Evolutionary conservation across 64 coral and sea anemone genomes (phyloP), one percentile per base, ranked within the genome.

Genomic region (Montipora foliosa): DNA sequence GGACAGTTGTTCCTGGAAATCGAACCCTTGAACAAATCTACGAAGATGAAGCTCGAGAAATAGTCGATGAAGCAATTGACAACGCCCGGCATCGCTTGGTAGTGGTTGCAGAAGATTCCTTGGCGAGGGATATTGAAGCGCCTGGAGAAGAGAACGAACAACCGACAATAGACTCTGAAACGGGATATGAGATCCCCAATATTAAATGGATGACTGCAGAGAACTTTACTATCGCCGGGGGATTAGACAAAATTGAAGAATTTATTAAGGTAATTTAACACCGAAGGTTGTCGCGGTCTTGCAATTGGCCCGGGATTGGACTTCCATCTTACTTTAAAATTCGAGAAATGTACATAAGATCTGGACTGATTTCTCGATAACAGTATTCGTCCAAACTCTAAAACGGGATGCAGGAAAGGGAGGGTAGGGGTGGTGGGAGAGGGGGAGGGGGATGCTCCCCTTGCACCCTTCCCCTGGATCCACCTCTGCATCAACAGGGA

Each of bases 31-130:
- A 97, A 3, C 83, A 97, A 77, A 92, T 95, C 49, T 97, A 94
- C 60, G 89, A 97, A 46, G 50, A 96, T 9, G 97, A 98, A 94
- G 97, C 97, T 20, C 94, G 95, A 49, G 91, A 95, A 49, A 95
- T 98, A 44, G 97, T 98, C 1, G 97, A 98, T 76, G 97, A 95
- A 85, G 97, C 97, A 6, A 98, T 98, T 24, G 97, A 98, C 71
- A 98, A 98, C 79, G 97, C 97, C 10, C 66, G 90, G 3, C 92
- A 75, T n/a, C 84, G 97, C 51, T 83, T 98, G 48, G 68, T 16
- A 20, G 88, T 47, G 16, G 49, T 37, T 22, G 46, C 17, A 22
- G 17, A 6, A 25, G 82, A 79, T 17, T 29, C 45, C 67, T 17
- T 3, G 16, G 61, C 24, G 0, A 67, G 48, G 47, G 91, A 93